Conservation (phyloP, 2,113 vertebrate genomes). For the Oreochromis niloticus region DNA sequence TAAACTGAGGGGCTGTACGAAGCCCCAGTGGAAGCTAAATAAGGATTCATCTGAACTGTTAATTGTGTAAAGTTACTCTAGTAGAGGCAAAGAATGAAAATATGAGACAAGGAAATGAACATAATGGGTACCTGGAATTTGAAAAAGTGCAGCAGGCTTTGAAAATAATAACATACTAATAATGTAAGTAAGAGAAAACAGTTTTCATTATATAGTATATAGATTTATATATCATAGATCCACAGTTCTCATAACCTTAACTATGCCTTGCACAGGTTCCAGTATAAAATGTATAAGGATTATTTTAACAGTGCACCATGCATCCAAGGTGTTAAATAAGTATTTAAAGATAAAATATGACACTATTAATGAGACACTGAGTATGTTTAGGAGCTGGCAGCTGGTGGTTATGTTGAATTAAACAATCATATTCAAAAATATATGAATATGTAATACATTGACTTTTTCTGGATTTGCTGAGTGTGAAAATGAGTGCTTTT, state of each 20-base stretch:
- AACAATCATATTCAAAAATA: not conserved
- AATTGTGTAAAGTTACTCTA: not conserved
- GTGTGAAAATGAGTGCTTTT: not conserved
- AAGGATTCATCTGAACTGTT: not conserved
- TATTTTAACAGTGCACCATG: not conserved
- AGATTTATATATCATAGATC: not conserved
- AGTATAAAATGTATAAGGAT: not conserved
- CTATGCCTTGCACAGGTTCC: accelerated
- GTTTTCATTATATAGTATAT: not conserved
- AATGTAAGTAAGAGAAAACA: not conserved
- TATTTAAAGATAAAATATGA: not conserved
- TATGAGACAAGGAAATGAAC: not conserved
- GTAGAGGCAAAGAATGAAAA: not conserved
- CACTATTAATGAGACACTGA: not conserved
- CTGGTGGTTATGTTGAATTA: not conserved
- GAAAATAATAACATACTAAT: not conserved
- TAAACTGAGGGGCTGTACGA: not conserved
- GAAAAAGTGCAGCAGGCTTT: not conserved
- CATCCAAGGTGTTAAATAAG: not conserved
- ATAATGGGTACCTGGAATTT: not conserved
- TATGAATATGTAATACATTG: too few relatives aligned
- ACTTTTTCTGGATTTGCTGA: accelerated
- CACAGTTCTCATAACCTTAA: not conserved
- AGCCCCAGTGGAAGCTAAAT: not conserved
- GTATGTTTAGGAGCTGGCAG: not conserved